Evolutionary conservation across 1,140 invertebrate genomes (phyloP).

Genomic region (Pristionchus pacificus): DNA sequence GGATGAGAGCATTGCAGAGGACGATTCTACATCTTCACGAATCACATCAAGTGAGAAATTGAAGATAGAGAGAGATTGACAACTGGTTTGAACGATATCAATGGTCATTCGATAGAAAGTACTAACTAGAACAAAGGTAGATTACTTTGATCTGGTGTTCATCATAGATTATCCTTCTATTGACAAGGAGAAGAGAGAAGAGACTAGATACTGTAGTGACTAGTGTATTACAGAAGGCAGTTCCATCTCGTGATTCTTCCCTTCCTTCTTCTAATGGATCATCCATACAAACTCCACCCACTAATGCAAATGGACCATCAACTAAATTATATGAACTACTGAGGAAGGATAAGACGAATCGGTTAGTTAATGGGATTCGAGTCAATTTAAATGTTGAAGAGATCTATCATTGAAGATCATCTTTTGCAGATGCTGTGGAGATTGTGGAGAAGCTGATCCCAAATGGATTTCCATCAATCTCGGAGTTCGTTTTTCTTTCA

Average conservation of each 20-base stretch:
- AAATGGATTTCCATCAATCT: slow-evolving; percentile 57
- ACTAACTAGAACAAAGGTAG: too few species aligned
- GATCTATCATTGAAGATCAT: too few species aligned
- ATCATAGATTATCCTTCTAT: too few species aligned
- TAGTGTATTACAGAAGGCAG: too few species aligned
- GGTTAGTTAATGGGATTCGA: neutral
- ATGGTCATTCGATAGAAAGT: too few species aligned
- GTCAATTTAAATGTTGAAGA: slow-evolving; percentile 14
- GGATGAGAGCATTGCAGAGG: slow-evolving; percentile 80
- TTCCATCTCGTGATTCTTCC: neutral
- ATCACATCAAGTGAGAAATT: neutral
- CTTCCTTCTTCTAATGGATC: neutral
- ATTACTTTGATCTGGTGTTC: too few species aligned
- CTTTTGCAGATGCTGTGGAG: slow-evolving; percentile 37
- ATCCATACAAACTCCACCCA: neutral
- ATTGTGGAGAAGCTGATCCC: slow-evolving; percentile 44
- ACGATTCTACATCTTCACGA: slow-evolving; percentile 56
- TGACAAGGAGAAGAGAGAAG: too few species aligned
- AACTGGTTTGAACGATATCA: too few species aligned
- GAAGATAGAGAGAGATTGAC: neutral
- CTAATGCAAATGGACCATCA: neutral
- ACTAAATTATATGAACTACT: neutral
- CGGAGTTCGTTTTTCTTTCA: slow-evolving; percentile 39
- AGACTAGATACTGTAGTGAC: too few species aligned
- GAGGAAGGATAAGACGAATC: neutral